Evolutionary conservation across 2,888 invertebrate species (phyloP).

Genomic region (Timandra comae): DNA sequence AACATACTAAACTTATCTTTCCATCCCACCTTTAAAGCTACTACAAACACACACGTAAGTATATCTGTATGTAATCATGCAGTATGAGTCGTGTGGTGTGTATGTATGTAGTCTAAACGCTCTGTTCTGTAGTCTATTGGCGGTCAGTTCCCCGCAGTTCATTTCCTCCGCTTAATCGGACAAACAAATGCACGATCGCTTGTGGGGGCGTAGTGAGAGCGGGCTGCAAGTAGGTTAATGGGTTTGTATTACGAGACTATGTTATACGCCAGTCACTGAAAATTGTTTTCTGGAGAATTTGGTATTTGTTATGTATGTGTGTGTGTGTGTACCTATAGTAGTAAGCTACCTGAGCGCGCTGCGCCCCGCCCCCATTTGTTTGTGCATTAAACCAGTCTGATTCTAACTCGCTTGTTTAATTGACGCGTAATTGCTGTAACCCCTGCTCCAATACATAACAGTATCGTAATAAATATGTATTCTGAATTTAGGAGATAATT

Average conservation of each 20-base stretch:
- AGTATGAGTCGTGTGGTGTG: too few relatives aligned
- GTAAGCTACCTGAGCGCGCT: not conserved
- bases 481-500: too few relatives aligned
- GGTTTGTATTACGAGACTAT: not conserved
- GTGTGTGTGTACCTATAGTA: too few relatives aligned
- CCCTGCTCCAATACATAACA: not conserved
- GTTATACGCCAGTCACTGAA: too few relatives aligned
- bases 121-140: slow-evolving; percentile 24
- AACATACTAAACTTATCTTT: too few relatives aligned
- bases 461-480: too few relatives aligned
- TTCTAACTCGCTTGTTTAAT: not conserved
- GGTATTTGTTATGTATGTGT: too few relatives aligned
- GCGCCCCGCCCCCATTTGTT: not conserved
- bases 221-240: slow-evolving; percentile 7
- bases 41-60: too few relatives aligned
- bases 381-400: too few relatives aligned
- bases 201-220: slow-evolving; percentile 30
- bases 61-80: too few relatives aligned
- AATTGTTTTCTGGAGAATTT: too few relatives aligned
- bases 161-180: slow-evolving; percentile 58
- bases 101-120: slow-evolving; percentile 6
- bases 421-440: not conserved
- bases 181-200: slow-evolving; percentile 49
- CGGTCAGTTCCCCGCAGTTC: slow-evolving; percentile 50
- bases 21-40: too few relatives aligned